A percentile compares a stretch with the other conserved stretches of the same genome.
These are phyloP conservation scores for Drosophila merina DNA, from an alignment of 2,888 invertebrate species.

Conservation along the genomic window DNA sequence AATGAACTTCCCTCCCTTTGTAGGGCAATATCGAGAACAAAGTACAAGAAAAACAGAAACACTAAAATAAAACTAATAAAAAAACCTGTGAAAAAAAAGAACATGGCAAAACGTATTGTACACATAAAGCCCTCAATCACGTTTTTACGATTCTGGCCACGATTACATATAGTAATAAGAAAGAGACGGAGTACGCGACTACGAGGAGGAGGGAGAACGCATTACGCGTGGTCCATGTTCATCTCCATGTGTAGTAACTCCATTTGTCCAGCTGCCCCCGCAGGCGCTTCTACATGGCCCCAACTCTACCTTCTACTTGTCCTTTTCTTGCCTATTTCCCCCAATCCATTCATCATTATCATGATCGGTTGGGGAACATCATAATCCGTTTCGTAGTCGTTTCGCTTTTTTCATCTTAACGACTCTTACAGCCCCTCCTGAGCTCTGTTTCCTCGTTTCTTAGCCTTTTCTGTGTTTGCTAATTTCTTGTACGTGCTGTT, in stretches of 20 bases:
- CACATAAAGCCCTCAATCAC: slow-evolving; percentile 75
- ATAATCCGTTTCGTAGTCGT: slow-evolving; percentile 61
- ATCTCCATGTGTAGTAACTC: slow-evolving; percentile 59
- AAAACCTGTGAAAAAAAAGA: slow-evolving; percentile 52
- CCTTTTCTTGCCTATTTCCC: not conserved
- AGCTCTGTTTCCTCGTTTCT: slow-evolving; percentile 6
- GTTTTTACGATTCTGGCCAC: slow-evolving; percentile 76
- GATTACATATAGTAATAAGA: slow-evolving; percentile 56
- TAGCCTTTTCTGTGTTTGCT: slow-evolving; percentile 57
- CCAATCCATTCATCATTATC: slow-evolving; percentile 69
- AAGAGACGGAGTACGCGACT: slow-evolving; percentile 6
- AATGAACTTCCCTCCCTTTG: not conserved
- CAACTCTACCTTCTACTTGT: slow-evolving; percentile 1
- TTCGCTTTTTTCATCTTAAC: slow-evolving; percentile 65
- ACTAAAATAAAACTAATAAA: slow-evolving; percentile 30
- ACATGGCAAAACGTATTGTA: slow-evolving; percentile 46
- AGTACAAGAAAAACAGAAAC: slow-evolving; percentile 28
- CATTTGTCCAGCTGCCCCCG: slow-evolving; percentile 66
- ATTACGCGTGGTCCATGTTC: slow-evolving; percentile 70
- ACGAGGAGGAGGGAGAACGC: slow-evolving; percentile 42
- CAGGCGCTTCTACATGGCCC: slow-evolving; percentile 20
- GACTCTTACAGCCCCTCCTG: slow-evolving; percentile 20
- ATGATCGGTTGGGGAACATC: slow-evolving; percentile 63
- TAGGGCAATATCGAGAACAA: slow-evolving; percentile 53
- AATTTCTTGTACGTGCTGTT: slow-evolving; percentile 78